phyloP scores from a whole-genome alignment of 2,888 invertebrate genomes.

The Lypha dubia region DNA sequence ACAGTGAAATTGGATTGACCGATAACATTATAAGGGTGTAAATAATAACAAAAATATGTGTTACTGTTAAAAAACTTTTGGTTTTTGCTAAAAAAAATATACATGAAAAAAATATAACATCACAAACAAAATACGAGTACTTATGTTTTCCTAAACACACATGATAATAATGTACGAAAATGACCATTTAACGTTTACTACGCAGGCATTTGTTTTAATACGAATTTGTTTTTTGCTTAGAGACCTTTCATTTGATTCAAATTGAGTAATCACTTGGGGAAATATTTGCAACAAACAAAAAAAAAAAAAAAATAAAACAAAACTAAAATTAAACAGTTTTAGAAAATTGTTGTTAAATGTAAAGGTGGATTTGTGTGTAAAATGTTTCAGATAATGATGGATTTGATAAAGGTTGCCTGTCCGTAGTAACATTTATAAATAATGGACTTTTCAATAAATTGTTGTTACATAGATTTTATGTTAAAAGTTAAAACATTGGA shows the following conservation, averaged over 20 bases:
- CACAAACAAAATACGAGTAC: constrained; percentile 15
- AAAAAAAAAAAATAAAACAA: no score
- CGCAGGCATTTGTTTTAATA: constrained; percentile 48
- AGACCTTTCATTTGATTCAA: constrained; percentile 76
- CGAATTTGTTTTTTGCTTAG: constrained; percentile 7
- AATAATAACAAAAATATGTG: constrained; percentile 80
- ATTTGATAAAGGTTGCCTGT: constrained; percentile 75
- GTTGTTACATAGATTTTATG: background rate
- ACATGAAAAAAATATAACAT: constrained; percentile 1
- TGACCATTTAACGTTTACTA: constrained; percentile 36
- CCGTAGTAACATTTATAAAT: constrained; percentile 73
- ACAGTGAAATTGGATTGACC: constrained; percentile 30
- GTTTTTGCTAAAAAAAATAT: constrained; percentile 43
- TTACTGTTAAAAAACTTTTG: constrained; percentile 73
- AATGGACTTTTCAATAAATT: constrained; percentile 65
- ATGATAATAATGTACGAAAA: constrained; percentile 58
- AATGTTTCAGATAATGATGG: constrained; percentile 70
- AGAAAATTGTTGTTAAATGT: constrained; percentile 16
- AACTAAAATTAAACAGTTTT: constrained; percentile 18
- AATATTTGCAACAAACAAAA: constrained; percentile 55
- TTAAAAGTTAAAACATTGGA: constrained; percentile 36
- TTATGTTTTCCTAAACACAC: constrained; percentile 38
- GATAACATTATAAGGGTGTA: constrained; percentile 77
- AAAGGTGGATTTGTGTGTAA: constrained; percentile 39
- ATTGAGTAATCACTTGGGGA: constrained; percentile 80